Base-by-base conservation (phyloP, 2,113 vertebrate species). In the Sardina pilchardus region DNA sequence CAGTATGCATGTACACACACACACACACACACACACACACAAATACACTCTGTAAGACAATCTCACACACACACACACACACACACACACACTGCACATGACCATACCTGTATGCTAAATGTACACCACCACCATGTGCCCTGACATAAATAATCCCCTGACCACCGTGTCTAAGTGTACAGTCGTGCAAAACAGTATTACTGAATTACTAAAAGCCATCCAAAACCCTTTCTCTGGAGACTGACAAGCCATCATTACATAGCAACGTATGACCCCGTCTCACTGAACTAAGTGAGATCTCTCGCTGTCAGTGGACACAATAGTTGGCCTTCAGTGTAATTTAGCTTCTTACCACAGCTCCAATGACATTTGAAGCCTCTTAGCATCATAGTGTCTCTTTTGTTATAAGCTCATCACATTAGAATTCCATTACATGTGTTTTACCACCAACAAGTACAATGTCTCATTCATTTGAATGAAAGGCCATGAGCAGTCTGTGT, bases 331-430 rank as follows among this genome's bases (percentile, higher is more conserved):
- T 82, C 82, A 80, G 81, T 56, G 19, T 1, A 12, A 78, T 78
- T 34, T 78, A 78, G 71, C 26, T 39, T 78, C 30, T 78, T 78
- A 78, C 26, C 30, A 16, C 71, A 78, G 71, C 71, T 78, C 71
- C 26, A 36, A 78, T 78, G 82, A 81, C 86, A 87, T 16, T 21
- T 81, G 78, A 48, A 39, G 85, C 21, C 48, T 87, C 42, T 48
- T 21, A 85, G 26, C 50, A n/a, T 87, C 67, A 93, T 90, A 92
- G 88, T 91, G 92, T 42, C 44, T 17, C 81, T 50, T 89, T 86
- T 91, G 90, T 92, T 81, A 53, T 42, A 45, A 45, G 83, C 84
- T 36, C 80, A 87, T 45, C 4, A 81, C 84, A 63, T 30, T 47
- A 56, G 19, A 47, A 81, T 87, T 87, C 84, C 89, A 89, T 87